Base-by-base conservation (phyloP, 2,888 invertebrate species). In the Lasioglossum malachurum region DNA sequence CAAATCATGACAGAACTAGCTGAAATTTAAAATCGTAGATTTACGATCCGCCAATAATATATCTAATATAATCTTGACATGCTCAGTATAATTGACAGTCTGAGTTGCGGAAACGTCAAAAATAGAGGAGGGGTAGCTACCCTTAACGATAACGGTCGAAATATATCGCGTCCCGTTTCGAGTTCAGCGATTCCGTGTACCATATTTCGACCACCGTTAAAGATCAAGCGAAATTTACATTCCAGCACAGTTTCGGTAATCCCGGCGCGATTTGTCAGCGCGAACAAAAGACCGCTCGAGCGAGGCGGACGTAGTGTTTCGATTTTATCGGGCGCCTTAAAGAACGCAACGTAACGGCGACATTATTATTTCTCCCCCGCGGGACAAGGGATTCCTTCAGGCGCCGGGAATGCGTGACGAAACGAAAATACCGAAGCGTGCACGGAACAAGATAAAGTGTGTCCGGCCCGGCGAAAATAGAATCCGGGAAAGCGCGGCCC, bases 381-480 rank as follows among this genome's bases (percentile, higher is more conserved):
- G 46, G 27, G 44, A 35, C 27, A 27, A 53, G 57, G 49, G 71
- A 79, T 71, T 77, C 53, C 67, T 57, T 81, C 49, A 44, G 75
- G n/a, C 53, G 46, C 10, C 31, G 35, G 41, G 77, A 72, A 64
- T 49, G 60, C 38, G 81, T 77, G 81, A 78, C 75, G 78, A 75
- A 73, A 78, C 78, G 44, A 84, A 83, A 85, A 83, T 84, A 84
- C 72, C 78, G 53, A 83, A 79, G 78, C 75, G 78, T 78, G 75
- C 75, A 53, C 10, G 84, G 75, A 76, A 72, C 57, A 76, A 84
- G 78, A 84, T 78, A 78, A 84, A 84, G 71, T 76, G 49, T 83
- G 69, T 81, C 82, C 78, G 75, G 75, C 49, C 44, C 27, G 69
- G 31, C 60, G 67, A 75, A 84, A 84, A 82, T 82, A 78, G 82